Base-by-base conservation (phyloP, 2,797 vertebrate genomes). In the Otolemur crassicaudatus region DNA sequence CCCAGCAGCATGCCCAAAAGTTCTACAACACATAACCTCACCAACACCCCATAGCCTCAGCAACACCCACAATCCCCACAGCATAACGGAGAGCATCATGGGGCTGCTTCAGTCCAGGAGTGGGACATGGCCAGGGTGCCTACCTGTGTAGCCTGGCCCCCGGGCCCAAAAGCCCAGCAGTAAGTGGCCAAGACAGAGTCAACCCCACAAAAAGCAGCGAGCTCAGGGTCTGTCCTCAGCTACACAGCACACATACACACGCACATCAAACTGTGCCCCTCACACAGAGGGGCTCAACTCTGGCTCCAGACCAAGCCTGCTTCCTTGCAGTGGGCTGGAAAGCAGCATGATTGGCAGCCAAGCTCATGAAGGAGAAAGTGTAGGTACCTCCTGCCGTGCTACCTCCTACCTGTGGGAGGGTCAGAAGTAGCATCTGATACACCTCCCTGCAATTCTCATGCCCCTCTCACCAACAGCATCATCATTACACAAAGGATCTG, bases 81-180 rank as follows among this genome's bases (percentile, higher is more conserved):
- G 75, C 76, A 79, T 56, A 65, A 53, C 43, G 34, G 37, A 46
- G 23, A 53, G 34, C 3, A 2, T 8, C 49, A 40, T 5, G 37
- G 69, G 13, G 20, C 22, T 8, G 31, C 53, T 49, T 60, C 37
- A 6, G 22, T 22, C 60, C 56, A 40, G 29, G 46, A 85, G 34
- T 4, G 6, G 34, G 40, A 29, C 20, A 19, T 4, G 5, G 53
- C 34, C 27, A 4, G 1, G 5, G 73, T 12, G 77, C 11, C 61
- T 72, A n/a, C 63, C 46, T 58, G 10, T 10, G 40, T 34, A 10
- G 31, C 65, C 53, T 3, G 2, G 11, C 23, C 34, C 49, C 37
- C 3, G 16, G 13, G 49, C 40, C 49, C 31, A 1, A 3, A 16
- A 77, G 9, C 23, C 31, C 6, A 0, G 0, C n/a, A 40, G n/a